Evolutionary conservation across 1,140 invertebrate species (phyloP), one percentile per base, ranked within the genome.

Genomic region (Drosophila erecta): DNA sequence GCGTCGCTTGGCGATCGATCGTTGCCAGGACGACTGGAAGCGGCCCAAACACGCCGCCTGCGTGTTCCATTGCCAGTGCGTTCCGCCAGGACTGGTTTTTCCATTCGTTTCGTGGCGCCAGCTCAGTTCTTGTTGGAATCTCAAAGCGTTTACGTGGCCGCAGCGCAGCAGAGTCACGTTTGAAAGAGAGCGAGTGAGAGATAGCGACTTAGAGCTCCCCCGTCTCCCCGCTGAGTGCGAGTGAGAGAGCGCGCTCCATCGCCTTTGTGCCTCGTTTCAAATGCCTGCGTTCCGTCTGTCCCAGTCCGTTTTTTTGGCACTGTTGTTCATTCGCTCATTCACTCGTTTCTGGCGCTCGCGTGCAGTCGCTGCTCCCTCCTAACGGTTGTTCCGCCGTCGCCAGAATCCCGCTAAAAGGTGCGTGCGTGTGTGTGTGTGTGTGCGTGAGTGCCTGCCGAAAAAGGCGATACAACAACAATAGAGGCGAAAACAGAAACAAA

Each of bases 101-200:
- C 35, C 53, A 30, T 30, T 59, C 49, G 57, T 56, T 80, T 80
- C 78, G 70, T 81, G 76, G 74, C 85, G 79, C 87, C 80, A 56
- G 77, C 81, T 91, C 76, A 92, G 90, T 91, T 91, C 83, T 87
- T 90, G 80, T 90, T 90, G 81, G 86, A 83, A 85, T 90, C 86
- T 87, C 80, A 84, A 90, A 90, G 83, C 83, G 81, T 81, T 74
- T 62, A 87, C 74, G 78, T 79, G 83, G 75, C 74, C 66, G 64
- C 76, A 64, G 72, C 67, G 71, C 67, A 56, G 73, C 46, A 44
- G 53, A 76, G 62, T 62, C 54, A 24, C 35, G 53, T n/a, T 38
- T 20, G 53, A 58, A 58, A 61, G 59, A 61, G 59, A 40, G 54
- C 54, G 53, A 61, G 35, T 33, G 24, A 43, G 56, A 35, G 58